Conservation (phyloP, 2,888 invertebrate genomes). For the Ceramica pisi region DNA sequence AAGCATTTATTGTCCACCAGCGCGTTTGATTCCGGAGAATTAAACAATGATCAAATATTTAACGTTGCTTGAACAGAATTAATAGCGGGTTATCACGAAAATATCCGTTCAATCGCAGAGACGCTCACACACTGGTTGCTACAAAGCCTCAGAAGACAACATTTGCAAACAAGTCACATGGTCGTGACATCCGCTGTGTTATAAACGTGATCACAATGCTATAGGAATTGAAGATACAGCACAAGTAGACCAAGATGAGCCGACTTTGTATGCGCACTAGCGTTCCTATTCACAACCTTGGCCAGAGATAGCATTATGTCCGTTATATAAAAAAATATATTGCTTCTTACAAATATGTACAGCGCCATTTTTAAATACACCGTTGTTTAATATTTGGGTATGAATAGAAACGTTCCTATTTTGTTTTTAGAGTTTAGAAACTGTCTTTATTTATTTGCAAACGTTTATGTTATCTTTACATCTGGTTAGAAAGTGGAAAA, state of each 20-base stretch:
- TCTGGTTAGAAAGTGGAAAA: slow-evolving; percentile 6
- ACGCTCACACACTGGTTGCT: slow-evolving; percentile 79
- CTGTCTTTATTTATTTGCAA: slow-evolving; percentile 7
- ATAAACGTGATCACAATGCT: slow-evolving; percentile 83
- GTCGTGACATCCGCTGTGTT: slow-evolving; percentile 85
- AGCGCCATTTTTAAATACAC: slow-evolving; percentile 74
- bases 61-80: slow-evolving; percentile 26
- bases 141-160: slow-evolving; percentile 72
- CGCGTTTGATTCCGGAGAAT: slow-evolving; percentile 11
- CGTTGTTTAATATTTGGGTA: slow-evolving; percentile 72
- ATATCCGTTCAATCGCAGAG: slow-evolving; percentile 81
- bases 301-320: slow-evolving; percentile 77
- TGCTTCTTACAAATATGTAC: slow-evolving; percentile 69
- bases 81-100: slow-evolving; percentile 60
- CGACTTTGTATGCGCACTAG: slow-evolving; percentile 79
- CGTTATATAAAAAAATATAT: slow-evolving; percentile 82
- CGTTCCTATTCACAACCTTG: slow-evolving; percentile 78
- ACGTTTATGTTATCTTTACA: not conserved
- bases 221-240: slow-evolving; percentile 71
- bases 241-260: slow-evolving; percentile 74
- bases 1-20: slow-evolving; percentile 1
- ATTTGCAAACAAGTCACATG: slow-evolving; percentile 86
- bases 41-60: slow-evolving; percentile 48
- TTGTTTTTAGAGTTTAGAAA: slow-evolving; percentile 13
- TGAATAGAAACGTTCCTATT: slow-evolving; percentile 28